These are phyloP conservation scores for Germaria angustata DNA, from an alignment of 2,888 invertebrate species.

Conservation along the genomic window DNA sequence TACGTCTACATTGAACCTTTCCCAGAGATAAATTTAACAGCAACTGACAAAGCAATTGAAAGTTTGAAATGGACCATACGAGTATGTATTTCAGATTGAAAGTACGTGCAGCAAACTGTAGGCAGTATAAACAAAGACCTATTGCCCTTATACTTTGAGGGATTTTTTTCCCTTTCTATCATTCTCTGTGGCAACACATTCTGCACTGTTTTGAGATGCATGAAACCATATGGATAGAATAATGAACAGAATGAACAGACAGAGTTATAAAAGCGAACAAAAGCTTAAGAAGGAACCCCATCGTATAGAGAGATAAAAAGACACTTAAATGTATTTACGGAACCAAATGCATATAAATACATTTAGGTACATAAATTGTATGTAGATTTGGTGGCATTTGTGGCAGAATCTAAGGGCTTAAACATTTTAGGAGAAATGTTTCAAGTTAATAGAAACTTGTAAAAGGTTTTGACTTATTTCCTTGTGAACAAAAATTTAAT, in stretches of 20 bases:
- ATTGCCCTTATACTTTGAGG: slow-evolving; percentile 26
- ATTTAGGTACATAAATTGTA: background rate
- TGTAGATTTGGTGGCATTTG: background rate
- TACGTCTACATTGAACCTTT: background rate
- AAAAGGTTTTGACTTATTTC: background rate
- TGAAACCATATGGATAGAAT: slow-evolving; percentile 9
- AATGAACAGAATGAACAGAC: background rate
- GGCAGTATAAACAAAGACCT: slow-evolving; percentile 7
- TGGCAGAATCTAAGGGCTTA: background rate
- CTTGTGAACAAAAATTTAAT: too few species aligned
- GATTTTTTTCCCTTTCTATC: background rate
- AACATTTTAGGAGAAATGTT: background rate
- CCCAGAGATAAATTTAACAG: slow-evolving; percentile 8
- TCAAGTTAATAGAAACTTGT: background rate
- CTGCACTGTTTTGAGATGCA: background rate
- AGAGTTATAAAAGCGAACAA: slow-evolving; percentile 6
- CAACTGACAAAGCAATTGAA: slow-evolving; percentile 56
- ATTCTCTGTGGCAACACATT: background rate
- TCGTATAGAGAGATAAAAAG: background rate
- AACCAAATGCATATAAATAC: background rate
- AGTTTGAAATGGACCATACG: slow-evolving; percentile 41
- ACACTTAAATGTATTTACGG: background rate
- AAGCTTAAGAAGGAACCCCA: background rate
- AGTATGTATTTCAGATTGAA: background rate
- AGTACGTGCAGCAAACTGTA: background rate